Percentiles rank a stretch among this genome's conserved stretches.
Conservation (phyloP, 2,888 invertebrate genomes). For the Nematopogon swammerdamellus region DNA sequence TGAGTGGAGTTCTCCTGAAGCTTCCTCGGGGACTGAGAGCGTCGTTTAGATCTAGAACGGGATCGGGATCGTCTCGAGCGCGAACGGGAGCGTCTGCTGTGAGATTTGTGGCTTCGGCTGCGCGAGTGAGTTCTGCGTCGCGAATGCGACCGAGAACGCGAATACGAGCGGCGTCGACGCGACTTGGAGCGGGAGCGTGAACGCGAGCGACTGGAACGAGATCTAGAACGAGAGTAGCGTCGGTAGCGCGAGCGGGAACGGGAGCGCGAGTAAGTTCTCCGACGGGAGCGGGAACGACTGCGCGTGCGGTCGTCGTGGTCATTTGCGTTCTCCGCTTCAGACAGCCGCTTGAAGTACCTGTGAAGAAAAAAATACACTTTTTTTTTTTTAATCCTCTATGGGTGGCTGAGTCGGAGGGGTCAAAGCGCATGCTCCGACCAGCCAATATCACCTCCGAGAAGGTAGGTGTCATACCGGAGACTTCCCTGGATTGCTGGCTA, state of each 20-base stretch:
- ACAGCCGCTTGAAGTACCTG: slow-evolving; percentile 60
- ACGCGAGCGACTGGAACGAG: slow-evolving; percentile 29
- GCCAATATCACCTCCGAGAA: too few species aligned
- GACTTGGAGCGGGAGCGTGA: slow-evolving; percentile 22
- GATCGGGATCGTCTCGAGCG: slow-evolving; percentile 14
- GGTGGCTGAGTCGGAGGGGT: too few species aligned
- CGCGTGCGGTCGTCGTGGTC: slow-evolving; percentile 39
- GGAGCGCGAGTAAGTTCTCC: slow-evolving; percentile 19
- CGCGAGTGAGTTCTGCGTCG: slow-evolving; percentile 17
- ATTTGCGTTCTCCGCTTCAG: slow-evolving; percentile 50
- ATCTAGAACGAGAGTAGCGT: slow-evolving; percentile 20
- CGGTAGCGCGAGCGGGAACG: slow-evolving; percentile 27
- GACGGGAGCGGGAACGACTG: slow-evolving; percentile 23
- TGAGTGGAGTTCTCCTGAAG: slow-evolving; percentile 7
- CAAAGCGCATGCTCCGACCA: too few species aligned
- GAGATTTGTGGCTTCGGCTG: slow-evolving; percentile 20
- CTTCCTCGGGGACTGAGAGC: slow-evolving; percentile 12
- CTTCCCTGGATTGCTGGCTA: too few species aligned
- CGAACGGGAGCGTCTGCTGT: slow-evolving; percentile 15
- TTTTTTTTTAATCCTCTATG: too few species aligned
- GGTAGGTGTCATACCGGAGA: too few species aligned
- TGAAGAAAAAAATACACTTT: too few species aligned
- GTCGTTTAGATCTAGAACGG: slow-evolving; percentile 20
- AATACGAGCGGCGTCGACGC: slow-evolving; percentile 13
- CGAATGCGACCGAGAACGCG: slow-evolving; percentile 19